Percentiles rank a stretch among this genome's conserved stretches.
phyloP scores from a whole-genome alignment of 2,113 vertebrate species.

The Ondatra zibethicus region DNA sequence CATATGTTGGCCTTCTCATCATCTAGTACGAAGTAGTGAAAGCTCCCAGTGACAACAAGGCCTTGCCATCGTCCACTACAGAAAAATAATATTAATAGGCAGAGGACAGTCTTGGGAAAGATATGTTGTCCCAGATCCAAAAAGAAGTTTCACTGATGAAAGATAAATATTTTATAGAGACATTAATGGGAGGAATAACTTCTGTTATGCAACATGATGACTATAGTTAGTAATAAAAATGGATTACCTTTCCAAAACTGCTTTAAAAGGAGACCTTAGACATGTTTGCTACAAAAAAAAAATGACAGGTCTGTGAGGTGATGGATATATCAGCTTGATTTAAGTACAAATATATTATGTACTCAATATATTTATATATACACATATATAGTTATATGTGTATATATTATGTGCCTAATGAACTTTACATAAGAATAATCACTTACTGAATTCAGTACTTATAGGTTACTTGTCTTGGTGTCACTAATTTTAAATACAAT shows the following conservation, averaged over 20 bases:
- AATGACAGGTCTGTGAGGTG: neutral
- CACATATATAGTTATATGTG: neutral
- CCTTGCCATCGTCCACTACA: neutral
- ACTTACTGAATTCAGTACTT: neutral
- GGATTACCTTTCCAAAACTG: neutral
- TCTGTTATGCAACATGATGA: neutral
- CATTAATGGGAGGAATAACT: neutral
- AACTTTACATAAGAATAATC: neutral
- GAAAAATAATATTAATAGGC: neutral
- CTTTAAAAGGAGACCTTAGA: neutral
- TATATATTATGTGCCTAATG: neutral
- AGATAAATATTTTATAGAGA: neutral
- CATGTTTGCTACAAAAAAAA: neutral
- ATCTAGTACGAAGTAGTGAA: neutral
- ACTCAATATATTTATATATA: neutral
- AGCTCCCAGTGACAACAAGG: neutral
- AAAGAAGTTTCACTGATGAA: conserved; percentile 19
- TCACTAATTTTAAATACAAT: neutral
- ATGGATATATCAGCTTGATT: neutral
- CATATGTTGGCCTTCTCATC: neutral
- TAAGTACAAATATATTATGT: neutral
- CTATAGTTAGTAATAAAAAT: neutral
- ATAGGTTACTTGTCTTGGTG: neutral
- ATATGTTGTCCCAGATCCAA: neutral
- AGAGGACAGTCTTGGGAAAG: neutral